A percentile compares a stretch with the other conserved stretches of the same genome.
Evolutionary conservation across 2,113 vertebrate genomes (phyloP).

Genomic region (Gambusia holbrooki): DNA sequence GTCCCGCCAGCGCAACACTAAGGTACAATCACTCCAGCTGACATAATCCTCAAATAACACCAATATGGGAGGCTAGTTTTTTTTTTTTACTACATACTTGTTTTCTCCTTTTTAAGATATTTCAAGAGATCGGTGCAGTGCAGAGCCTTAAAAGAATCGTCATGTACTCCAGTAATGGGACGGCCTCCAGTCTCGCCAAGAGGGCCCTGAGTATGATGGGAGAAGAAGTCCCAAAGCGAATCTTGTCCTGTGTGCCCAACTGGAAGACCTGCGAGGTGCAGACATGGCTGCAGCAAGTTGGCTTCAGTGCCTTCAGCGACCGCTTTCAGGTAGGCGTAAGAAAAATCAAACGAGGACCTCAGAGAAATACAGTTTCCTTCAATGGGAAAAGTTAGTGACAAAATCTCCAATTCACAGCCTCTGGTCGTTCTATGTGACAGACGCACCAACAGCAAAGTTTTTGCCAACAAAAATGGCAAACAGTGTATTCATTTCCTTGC

Average conservation of each 20-base stretch:
- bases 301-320: constrained; percentile 87
- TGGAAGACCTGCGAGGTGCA: constrained; percentile 95
- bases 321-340: constrained; percentile 83
- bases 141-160: constrained; percentile 94
- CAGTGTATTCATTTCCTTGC: no score
- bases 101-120: constrained; percentile 82
- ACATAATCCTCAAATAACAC: not conserved
- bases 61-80: not conserved
- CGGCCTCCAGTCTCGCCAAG: constrained; percentile 88
- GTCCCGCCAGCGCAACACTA: constrained; percentile 90
- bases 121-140: constrained; percentile 92
- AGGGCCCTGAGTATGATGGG: constrained; percentile 87
- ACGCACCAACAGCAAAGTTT: no score
- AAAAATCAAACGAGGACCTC: no score
- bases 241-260: constrained; percentile 90
- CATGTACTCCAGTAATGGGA: constrained; percentile 92
- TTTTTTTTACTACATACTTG: not conserved
- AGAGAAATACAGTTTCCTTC: not conserved
- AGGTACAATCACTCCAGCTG: constrained; percentile 78
- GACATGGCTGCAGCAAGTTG: constrained; percentile 94
- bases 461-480: no score
- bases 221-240: constrained; percentile 89
- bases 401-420: not conserved
- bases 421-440: no score
- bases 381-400: not conserved